phyloP scores from a whole-genome alignment of 2,797 vertebrate species.

The Lepus townsendii region DNA sequence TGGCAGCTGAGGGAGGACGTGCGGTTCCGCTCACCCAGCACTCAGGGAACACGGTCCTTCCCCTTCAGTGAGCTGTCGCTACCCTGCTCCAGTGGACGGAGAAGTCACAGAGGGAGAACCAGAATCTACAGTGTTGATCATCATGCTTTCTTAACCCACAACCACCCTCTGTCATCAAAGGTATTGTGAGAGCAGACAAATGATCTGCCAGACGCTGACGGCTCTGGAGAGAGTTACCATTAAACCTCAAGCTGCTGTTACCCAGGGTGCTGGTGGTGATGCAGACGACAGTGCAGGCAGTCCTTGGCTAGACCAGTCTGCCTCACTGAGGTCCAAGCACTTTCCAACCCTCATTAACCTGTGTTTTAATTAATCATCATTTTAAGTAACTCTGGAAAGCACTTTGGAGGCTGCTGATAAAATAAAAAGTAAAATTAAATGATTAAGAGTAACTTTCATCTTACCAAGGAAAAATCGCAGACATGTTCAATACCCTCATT shows the following conservation, averaged over 20 bases:
- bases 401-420: slow-evolving; percentile 56
- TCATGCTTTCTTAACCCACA: slow-evolving; percentile 2
- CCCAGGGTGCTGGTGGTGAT: not conserved
- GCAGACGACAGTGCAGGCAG: not conserved
- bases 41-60: not conserved
- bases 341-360: slow-evolving; percentile 45
- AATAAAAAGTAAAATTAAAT: slow-evolving; percentile 42
- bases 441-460: slow-evolving; percentile 43
- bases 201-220: not conserved
- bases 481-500: not conserved
- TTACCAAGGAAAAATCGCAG: not conserved
- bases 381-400: slow-evolving; percentile 54
- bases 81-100: not conserved
- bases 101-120: not conserved
- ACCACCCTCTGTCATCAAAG: slow-evolving; percentile 37
- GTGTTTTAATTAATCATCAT: slow-evolving; percentile 5
- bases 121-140: not conserved
- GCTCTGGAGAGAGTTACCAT: not conserved
- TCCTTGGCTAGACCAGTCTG: not conserved
- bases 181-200: slow-evolving; percentile 27
- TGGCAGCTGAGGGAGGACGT: not conserved
- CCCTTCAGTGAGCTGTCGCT: not conserved
- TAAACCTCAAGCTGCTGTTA: not conserved
- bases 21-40: not conserved
- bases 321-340: not conserved